Conservation (phyloP, 2,797 vertebrate species). For the Acropternis orthonyx region DNA sequence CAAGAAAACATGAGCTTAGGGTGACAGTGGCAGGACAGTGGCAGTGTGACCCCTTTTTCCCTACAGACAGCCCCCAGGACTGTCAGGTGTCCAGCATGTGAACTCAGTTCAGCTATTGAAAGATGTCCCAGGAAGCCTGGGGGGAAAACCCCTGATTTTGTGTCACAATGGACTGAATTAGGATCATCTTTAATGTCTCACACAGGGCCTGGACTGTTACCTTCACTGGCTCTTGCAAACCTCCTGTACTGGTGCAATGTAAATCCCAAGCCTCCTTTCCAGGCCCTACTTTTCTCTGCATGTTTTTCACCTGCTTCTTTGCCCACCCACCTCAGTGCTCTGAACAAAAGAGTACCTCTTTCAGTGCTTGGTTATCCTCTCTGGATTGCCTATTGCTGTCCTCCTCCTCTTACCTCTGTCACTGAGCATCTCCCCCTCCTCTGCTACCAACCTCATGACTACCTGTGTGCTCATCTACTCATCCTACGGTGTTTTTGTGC, state of each 20-base stretch:
- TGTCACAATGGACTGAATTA: not conserved
- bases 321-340: not conserved
- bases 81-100: not conserved
- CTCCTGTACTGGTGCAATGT: not conserved
- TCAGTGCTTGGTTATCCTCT: not conserved
- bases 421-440: not conserved
- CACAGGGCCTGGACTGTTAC: not conserved
- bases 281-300: not conserved
- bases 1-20: not conserved
- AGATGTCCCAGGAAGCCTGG: not conserved
- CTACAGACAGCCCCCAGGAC: not conserved
- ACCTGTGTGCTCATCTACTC: constrained; percentile 42
- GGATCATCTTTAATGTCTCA: not conserved
- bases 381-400: not conserved
- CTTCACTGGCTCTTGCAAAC: not conserved
- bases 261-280: not conserved
- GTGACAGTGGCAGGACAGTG: not conserved
- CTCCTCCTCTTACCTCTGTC: not conserved
- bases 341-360: not conserved
- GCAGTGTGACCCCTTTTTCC: not conserved
- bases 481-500: constrained; percentile 17
- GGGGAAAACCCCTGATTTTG: not conserved
- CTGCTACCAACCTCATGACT: not conserved
- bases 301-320: not conserved
- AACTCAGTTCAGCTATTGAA: not conserved